Base-by-base conservation (phyloP, 2,888 invertebrate species). In the Branchellion lobata region DNA sequence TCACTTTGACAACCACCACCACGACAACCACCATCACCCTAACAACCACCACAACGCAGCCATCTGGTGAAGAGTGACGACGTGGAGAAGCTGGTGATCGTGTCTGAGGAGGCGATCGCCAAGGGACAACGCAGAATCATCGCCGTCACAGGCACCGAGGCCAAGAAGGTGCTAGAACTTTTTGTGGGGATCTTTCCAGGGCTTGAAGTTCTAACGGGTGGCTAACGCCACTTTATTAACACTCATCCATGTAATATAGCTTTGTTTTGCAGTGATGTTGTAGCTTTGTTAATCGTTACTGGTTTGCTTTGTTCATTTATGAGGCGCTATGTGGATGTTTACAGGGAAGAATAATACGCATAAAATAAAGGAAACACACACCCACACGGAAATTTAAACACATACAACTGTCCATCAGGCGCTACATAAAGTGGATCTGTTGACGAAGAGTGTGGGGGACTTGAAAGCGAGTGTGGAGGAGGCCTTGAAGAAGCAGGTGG, bases 41-140 rank as follows among this genome's bases (percentile, higher is more conserved):
- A n/a, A n/a, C n/a, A n/a, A n/a, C n/a, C n/a, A n/a, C n/a, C n/a
- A n/a, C n/a, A n/a, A n/a, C 72, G 11, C 84, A 91, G 91, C 8
- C 98, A 98, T 90, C 90, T 98, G 80, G 91, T 92, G 84, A 92
- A 92, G 84, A 93, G 96, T 29, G 93, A 95, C 0, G 96, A 99
- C 87, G 93, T 97, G 85, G 96, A 95, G 51, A 92, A 94, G 84
- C 95, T 99, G 89, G 93, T 97, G 0, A 97, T 99, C 85, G 92
- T 94, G 1, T 93, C 94, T 84, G 99, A 99, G 90, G 99, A 99
- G 89, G 98, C 99, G 18, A 99, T 99, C 84, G 96, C 99, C 71
- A 99, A 99, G 89, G 99, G 99, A 79, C 94, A 98, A 84, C 90
- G 99, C 81, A 91, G 99, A 86, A 96, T 99, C 86, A 95, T 98